phyloP scores from a whole-genome alignment of 1,140 invertebrate species.

The Trypoxylus dichotomus region DNA sequence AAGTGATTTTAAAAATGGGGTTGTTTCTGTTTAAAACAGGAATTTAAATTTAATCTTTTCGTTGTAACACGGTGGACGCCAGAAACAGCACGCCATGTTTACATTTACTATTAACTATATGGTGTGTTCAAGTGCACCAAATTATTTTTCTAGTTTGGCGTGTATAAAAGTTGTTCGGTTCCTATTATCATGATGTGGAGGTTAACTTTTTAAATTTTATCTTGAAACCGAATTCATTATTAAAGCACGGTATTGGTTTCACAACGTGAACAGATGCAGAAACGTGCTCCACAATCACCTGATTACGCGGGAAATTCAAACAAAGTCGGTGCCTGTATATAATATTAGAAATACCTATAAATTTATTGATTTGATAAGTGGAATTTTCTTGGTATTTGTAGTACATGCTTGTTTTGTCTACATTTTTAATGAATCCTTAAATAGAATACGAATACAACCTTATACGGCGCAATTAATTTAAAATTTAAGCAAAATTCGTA shows the following conservation, averaged over 20 bases:
- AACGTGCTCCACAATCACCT: background rate
- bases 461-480: too few relatives aligned
- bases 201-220: too few relatives aligned
- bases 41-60: background rate
- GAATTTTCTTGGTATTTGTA: background rate
- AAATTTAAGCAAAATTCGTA: too few relatives aligned
- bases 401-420: background rate
- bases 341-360: background rate
- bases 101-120: slow-evolving; percentile 4
- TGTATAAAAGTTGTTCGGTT: too few relatives aligned
- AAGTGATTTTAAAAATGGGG: background rate
- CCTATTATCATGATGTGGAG: too few relatives aligned
- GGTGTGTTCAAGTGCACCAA: background rate
- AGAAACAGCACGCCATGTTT: slow-evolving; percentile 33
- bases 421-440: too few relatives aligned
- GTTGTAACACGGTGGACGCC: slow-evolving; percentile 23
- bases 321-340: background rate
- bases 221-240: too few relatives aligned
- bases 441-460: too few relatives aligned
- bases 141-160: too few relatives aligned
- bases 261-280: background rate
- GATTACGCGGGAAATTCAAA: slow-evolving; percentile 5
- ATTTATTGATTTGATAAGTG: background rate
- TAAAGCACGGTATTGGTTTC: background rate
- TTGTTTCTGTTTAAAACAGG: background rate